phyloP scores from a whole-genome alignment of 2,113 vertebrate species.

The Meles meles region DNA sequence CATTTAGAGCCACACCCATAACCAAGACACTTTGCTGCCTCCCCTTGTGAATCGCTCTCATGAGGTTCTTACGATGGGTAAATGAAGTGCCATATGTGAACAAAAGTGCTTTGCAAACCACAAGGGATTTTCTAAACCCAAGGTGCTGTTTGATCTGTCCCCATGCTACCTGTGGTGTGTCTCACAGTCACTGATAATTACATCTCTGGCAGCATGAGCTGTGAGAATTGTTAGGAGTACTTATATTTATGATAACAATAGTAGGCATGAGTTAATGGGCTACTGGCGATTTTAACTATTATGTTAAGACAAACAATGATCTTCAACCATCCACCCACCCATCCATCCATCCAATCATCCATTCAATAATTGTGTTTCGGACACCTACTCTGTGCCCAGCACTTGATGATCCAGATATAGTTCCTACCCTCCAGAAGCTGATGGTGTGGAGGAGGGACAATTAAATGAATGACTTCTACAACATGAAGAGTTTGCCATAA shows the following conservation, averaged over 20 bases:
- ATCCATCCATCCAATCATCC: neutral
- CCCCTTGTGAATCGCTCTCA: neutral
- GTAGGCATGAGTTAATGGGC: neutral
- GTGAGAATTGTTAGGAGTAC: neutral
- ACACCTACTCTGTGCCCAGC: neutral
- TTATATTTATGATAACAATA: conserved; percentile 23
- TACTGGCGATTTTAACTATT: neutral
- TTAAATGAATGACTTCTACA: neutral
- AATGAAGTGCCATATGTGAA: neutral
- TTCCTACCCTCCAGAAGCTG: neutral
- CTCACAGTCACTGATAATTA: conserved; percentile 43
- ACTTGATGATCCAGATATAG: neutral
- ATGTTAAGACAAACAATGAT: neutral
- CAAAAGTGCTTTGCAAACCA: neutral
- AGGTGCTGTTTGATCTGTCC: conserved; percentile 28
- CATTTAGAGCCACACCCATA: neutral
- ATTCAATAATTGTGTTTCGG: neutral
- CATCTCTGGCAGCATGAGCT: neutral
- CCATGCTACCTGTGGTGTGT: neutral
- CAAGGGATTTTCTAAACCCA: neutral
- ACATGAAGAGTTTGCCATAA: neutral
- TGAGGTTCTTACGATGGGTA: neutral
- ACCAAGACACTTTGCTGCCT: neutral
- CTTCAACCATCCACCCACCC: neutral
- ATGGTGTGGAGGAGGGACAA: neutral